Percentiles rank a stretch among this genome's conserved stretches.
Conservation (phyloP, 2,888 invertebrate species). For the Amphipoea oculea region DNA sequence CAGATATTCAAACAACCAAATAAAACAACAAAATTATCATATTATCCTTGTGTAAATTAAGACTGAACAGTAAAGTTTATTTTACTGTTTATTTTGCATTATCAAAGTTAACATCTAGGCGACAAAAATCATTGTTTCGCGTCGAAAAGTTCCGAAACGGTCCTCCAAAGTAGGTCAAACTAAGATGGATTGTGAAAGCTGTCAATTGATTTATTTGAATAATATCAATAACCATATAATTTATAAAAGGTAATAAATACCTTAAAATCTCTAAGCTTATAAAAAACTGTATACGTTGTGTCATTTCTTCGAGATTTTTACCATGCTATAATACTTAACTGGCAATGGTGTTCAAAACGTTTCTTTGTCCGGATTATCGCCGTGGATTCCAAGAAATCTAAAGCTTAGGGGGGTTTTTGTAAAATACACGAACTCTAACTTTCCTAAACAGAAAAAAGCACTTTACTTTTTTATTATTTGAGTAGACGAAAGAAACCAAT, state of each 20-base stretch:
- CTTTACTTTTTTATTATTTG: slow-evolving; percentile 62
- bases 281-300: slow-evolving; percentile 8
- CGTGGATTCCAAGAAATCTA: slow-evolving; percentile 40
- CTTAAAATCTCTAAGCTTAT: background rate
- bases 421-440: slow-evolving; percentile 61
- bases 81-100: slow-evolving; percentile 15
- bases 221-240: slow-evolving; percentile 44
- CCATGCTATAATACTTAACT: slow-evolving; percentile 15
- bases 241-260: slow-evolving; percentile 32
- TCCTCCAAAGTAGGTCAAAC: slow-evolving; percentile 31
- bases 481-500: slow-evolving; percentile 46
- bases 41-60: slow-evolving; percentile 23
- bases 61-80: slow-evolving; percentile 13
- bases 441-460: slow-evolving; percentile 67
- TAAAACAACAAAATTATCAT: background rate
- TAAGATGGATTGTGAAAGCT: slow-evolving; percentile 54
- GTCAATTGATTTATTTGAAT: slow-evolving; percentile 53
- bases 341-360: slow-evolving; percentile 33
- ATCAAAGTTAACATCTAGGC: slow-evolving; percentile 32
- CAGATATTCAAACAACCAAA: slow-evolving; percentile 6
- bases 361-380: slow-evolving; percentile 47
- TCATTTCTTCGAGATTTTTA: slow-evolving; percentile 23
- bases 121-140: slow-evolving; percentile 36
- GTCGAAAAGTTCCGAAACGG: background rate
- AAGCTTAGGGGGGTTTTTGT: slow-evolving; percentile 48